Percentiles rank a stretch among this genome's conserved stretches.
phyloP scores from a whole-genome alignment of 2,888 invertebrate genomes.

The Agrochola circellaris region DNA sequence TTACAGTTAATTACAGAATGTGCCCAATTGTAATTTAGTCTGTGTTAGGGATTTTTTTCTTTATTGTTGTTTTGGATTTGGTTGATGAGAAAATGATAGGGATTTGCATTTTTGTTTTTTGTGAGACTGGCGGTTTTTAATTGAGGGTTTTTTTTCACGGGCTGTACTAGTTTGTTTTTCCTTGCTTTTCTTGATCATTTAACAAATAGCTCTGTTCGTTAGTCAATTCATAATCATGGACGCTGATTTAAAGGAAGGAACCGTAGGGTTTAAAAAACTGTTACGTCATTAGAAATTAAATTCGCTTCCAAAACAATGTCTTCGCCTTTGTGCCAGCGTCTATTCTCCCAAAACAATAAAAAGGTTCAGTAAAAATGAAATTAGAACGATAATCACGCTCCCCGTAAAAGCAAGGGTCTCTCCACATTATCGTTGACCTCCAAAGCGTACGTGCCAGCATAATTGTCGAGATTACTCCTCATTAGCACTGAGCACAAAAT shows the following conservation, averaged over 20 bases:
- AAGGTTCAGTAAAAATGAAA: constrained; percentile 27
- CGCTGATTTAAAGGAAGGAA: not conserved
- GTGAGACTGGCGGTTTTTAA: not conserved
- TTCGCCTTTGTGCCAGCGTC: not conserved
- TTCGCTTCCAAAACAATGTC: not conserved
- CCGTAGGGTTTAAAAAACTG: not conserved
- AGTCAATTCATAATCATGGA: not conserved
- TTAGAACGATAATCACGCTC: constrained; percentile 33
- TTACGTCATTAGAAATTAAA: not conserved
- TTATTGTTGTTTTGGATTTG: constrained; percentile 49
- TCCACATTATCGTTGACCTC: constrained; percentile 42
- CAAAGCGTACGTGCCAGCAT: constrained; percentile 51
- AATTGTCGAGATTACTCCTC: constrained; percentile 65
- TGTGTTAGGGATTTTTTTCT: constrained; percentile 44
- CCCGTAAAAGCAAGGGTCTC: constrained; percentile 25
- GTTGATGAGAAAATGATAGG: constrained; percentile 40
- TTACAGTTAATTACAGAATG: constrained; percentile 71
- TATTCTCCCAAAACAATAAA: constrained; percentile 25
- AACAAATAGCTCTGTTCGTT: not conserved
- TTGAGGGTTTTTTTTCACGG: not conserved
- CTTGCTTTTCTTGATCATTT: not conserved
- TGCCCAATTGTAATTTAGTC: constrained; percentile 61
- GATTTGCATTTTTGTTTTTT: constrained; percentile 26
- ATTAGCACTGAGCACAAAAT: constrained; percentile 55
- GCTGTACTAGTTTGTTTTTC: not conserved